phyloP scores from a whole-genome alignment of 1,140 invertebrate genomes.

The Euura saliciscinereae region DNA sequence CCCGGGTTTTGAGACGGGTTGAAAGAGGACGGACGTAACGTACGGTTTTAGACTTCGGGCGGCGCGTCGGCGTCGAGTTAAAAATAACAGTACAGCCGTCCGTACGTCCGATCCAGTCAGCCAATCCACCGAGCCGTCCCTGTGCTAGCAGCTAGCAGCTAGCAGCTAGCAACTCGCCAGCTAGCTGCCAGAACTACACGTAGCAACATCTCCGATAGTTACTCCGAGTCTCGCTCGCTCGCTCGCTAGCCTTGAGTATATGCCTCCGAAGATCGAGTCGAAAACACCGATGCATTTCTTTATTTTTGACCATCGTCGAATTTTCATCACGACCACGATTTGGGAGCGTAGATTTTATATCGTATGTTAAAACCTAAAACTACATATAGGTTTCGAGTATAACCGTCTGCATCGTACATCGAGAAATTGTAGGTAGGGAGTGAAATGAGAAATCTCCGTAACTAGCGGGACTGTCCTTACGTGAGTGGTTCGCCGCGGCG shows the following conservation, averaged over 20 bases:
- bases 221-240: slow-evolving; percentile 23
- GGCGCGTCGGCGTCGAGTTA: slow-evolving; percentile 58
- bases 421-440: not conserved
- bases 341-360: not conserved
- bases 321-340: not conserved
- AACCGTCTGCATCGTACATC: no score
- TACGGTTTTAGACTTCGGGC: slow-evolving; percentile 58
- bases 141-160: not conserved
- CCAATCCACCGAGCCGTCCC: slow-evolving; percentile 9
- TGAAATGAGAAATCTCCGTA: not conserved
- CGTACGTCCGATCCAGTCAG: slow-evolving; percentile 31
- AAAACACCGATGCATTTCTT: not conserved
- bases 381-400: no score
- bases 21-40: slow-evolving; percentile 27
- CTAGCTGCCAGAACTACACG: no score
- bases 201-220: slow-evolving; percentile 11
- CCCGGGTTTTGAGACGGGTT: slow-evolving; percentile 9
- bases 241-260: slow-evolving; percentile 1
- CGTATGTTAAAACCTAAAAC: no score
- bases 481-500: not conserved
- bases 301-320: not conserved
- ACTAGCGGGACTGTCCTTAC: slow-evolving; percentile 1
- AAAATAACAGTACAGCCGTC: slow-evolving; percentile 58
- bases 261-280: not conserved
- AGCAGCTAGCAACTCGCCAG: slow-evolving; percentile 16